Base-by-base conservation (phyloP, 2,797 vertebrate species). In the Ctenopoma kingsleyae region DNA sequence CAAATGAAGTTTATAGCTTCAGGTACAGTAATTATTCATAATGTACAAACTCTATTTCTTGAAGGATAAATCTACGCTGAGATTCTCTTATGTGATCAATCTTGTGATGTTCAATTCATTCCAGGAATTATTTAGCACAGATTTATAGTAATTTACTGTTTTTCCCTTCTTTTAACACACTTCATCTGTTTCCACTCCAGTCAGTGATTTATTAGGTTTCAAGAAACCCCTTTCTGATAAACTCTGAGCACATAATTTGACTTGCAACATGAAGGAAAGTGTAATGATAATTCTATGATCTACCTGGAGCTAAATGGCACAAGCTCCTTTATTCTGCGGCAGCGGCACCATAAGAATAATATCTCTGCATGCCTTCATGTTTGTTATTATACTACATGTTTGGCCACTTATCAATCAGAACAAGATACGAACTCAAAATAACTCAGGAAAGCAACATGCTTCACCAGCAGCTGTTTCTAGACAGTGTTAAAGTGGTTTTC, bases 401-500 rank as follows among this genome's bases (percentile, higher is more conserved):
- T 64, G 27, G 7, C 27, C 4, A 2, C 12, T 56, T 38, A 44
- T 70, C 27, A 40, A 30, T 63, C 46, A 49, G 47, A 58, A 15
- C 25, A 17, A 49, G 13, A 63, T 17, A 27, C n/a, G 16, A 32
- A 44, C 23, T 27, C 52, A 30, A 68, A 73, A 57, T 17, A 25
- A 13, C 44, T 35, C 41, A 40, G 48, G 6, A 43, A 74, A 67
- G 52, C 55, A 49, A 54, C 47, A 36, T 23, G 11, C 11, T 67
- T 35, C 67, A 57, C 41, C 30, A 27, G 17, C 5, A 61, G 53
- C 35, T 51, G 67, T 36, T 74, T 63, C 41, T 13, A 23, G 43
- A 58, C 74, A 23, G 22, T 10, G 9, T 43, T 32, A 11, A 55
- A 75, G 47, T 55, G 44, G 57, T 59, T 81, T 80, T 65, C 54